Evolutionary conservation across 2,113 vertebrate genomes (phyloP), one percentile per base, ranked within the genome.

Genomic region (Ascaphus truei): DNA sequence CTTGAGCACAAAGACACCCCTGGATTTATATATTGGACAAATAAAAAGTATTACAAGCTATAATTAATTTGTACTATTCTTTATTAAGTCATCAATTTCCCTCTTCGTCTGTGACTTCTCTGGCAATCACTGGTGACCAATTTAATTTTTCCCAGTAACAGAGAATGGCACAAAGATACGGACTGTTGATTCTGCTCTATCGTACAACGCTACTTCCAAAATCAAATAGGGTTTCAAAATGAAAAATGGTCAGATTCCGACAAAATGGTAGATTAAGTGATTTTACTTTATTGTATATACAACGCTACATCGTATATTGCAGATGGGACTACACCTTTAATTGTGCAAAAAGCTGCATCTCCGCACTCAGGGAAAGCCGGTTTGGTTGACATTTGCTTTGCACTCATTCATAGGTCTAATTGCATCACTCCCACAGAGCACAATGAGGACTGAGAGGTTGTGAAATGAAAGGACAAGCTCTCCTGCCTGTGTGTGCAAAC

Each of bases 401-500:
- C 26, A 52, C 15, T 59, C 36, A 3, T 0, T 41, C 37, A 45
- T 12, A 0, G 3, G 5, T 74, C 65, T 72, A 73, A 68, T 67
- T 69, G 73, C 68, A 25, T 15, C 0, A 0, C 0, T 4, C 45
- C 48, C 0, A 0, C 71, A 33, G 75, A 9, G 71, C 73, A 3
- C 71, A 73, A 71, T 33, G 25, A 11, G 31, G 20, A 0, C 3
- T 2, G 1, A 16, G 33, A 53, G 39, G 20, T 7, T 2, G 45
- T 27, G 41, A 59, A 48, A 58, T 48, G 41, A 68, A 68, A 68
- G 65, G 65, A 68, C 53, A 68, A 59, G 41, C 18, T 45, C 55
- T 59, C 27, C 22, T 27, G 65, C 30, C 39, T 36, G 55, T 68
- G 41, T 68, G 39, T 58, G 53, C 65, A 59, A 50, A 58, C 65